phyloP scores from a whole-genome alignment of 2,888 invertebrate species.

The Rhagonycha lutea region DNA sequence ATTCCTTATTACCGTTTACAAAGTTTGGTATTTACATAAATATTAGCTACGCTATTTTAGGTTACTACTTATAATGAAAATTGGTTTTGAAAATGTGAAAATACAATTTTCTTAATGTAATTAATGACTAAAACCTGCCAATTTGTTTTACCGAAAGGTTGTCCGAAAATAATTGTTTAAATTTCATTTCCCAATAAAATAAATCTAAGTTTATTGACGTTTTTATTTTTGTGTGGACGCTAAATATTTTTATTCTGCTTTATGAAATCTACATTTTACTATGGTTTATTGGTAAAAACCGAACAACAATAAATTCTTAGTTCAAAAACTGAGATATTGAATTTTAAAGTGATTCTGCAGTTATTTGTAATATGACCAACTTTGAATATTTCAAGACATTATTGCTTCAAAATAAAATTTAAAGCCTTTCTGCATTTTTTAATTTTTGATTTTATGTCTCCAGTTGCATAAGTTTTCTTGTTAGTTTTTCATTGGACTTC shows the following conservation, averaged over 20 bases:
- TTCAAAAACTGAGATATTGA: neutral
- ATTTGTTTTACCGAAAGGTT: neutral
- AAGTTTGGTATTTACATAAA: too few species aligned
- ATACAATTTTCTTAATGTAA: too few species aligned
- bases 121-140: neutral
- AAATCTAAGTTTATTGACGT: neutral
- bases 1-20: too few species aligned
- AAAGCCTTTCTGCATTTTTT: too few species aligned
- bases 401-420: too few species aligned
- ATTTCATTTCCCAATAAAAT: neutral
- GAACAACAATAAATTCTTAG: neutral
- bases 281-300: neutral
- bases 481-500: too few species aligned
- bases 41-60: too few species aligned
- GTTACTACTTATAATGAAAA: neutral
- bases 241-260: neutral
- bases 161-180: neutral
- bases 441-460: too few species aligned
- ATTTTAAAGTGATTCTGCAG: neutral
- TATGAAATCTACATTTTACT: neutral
- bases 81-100: neutral
- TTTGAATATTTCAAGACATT: too few species aligned
- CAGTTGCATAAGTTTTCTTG: too few species aligned
- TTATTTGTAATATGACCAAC: neutral
- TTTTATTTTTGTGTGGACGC: neutral